Evolutionary conservation across 2,113 vertebrate species (phyloP).

Genomic region (Zosterops pallidus): DNA sequence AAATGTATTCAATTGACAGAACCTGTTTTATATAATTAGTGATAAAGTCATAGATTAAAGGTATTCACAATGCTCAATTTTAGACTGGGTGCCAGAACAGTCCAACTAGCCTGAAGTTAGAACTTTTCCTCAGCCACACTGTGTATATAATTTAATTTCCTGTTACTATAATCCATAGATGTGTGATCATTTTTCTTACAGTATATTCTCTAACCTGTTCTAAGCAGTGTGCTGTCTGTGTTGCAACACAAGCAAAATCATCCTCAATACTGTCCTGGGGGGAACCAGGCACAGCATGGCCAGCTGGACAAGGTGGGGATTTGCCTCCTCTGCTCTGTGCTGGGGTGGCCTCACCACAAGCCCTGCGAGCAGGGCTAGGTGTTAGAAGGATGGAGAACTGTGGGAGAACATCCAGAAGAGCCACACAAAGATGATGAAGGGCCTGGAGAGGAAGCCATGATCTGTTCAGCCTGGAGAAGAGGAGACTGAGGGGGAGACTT

Average conservation of each 20-base stretch:
- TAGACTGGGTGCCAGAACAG: neutral
- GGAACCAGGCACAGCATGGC: neutral
- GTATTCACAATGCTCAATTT: neutral
- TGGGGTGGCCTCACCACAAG: rapidly evolving
- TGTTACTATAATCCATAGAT: neutral
- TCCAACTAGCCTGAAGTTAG: neutral
- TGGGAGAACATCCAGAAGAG: neutral
- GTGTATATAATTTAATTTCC: neutral
- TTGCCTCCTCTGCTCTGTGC: neutral
- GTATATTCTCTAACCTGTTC: neutral
- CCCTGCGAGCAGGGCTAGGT: neutral
- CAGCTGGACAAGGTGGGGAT: neutral
- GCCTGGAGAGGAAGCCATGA: neutral
- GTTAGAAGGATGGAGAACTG: neutral
- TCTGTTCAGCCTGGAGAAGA: neutral
- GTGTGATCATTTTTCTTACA: neutral
- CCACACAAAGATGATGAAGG: rapidly evolving
- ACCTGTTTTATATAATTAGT: neutral
- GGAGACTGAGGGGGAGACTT: neutral
- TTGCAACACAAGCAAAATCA: neutral
- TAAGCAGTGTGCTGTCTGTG: neutral
- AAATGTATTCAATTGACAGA: neutral
- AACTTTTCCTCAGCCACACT: neutral
- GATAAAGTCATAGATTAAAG: neutral
- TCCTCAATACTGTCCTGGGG: neutral